phyloP scores from a whole-genome alignment of 2,113 vertebrate genomes.

The Lepus europaeus region DNA sequence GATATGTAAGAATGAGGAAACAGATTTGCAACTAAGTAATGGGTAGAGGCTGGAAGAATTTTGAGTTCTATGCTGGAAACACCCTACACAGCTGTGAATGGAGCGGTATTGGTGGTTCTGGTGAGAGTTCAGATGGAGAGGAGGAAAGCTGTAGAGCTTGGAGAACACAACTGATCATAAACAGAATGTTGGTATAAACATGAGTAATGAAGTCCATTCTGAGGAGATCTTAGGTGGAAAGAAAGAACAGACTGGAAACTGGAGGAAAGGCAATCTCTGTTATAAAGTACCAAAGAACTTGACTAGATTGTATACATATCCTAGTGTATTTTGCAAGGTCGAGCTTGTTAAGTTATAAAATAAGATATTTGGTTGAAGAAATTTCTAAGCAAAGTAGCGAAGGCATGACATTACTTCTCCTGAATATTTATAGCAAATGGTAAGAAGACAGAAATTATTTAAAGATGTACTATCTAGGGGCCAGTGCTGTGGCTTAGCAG shows the following conservation, averaged over 20 bases:
- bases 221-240: neutral
- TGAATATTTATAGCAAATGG: neutral
- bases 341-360: neutral
- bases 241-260: neutral
- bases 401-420: neutral
- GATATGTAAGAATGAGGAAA: neutral
- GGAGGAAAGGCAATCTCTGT: neutral
- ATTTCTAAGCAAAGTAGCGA: neutral
- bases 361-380: neutral
- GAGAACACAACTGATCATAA: neutral
- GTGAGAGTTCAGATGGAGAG: neutral
- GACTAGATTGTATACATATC: neutral
- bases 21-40: neutral
- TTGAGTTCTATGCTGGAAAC: neutral
- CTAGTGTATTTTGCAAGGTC: neutral
- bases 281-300: neutral
- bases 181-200: neutral
- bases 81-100: neutral
- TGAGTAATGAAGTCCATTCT: neutral
- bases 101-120: neutral
- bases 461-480: neutral
- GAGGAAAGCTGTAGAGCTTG: neutral
- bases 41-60: fast-evolving
- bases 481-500: too few relatives aligned
- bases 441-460: neutral